Evolutionary conservation across 2,113 vertebrate genomes (phyloP).

Genomic region (Pimephales promelas): DNA sequence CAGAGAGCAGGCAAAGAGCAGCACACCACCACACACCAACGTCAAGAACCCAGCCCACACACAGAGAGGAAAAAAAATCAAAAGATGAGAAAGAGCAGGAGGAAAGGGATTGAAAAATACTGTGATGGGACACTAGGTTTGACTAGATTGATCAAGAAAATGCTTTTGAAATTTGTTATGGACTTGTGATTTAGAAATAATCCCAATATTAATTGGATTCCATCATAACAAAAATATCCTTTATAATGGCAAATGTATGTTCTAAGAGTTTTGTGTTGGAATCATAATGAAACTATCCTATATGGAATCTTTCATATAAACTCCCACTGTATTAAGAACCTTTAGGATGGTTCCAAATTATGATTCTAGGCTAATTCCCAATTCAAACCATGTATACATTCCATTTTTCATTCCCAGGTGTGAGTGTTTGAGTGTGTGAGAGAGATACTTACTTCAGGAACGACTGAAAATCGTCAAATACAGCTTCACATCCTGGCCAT

Average conservation of each 20-base stretch:
- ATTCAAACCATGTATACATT: background rate
- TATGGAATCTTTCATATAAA: too few relatives aligned
- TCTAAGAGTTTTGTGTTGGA: background rate
- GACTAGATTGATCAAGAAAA: background rate
- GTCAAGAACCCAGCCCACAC: conserved; percentile 31
- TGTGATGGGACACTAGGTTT: conserved; percentile 2
- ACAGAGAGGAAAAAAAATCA: background rate
- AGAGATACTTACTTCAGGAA: conserved; percentile 92
- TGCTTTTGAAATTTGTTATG: background rate
- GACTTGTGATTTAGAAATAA: background rate
- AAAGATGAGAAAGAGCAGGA: background rate
- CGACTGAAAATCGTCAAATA: conserved; percentile 95
- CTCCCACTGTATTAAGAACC: background rate
- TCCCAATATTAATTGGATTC: background rate
- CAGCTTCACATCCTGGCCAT: conserved; percentile 97
- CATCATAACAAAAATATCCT: background rate
- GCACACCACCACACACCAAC: background rate
- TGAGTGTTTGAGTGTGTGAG: background rate
- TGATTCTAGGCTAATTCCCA: background rate
- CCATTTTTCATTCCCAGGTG: background rate
- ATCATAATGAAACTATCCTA: background rate
- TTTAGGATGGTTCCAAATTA: background rate
- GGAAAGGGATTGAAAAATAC: background rate
- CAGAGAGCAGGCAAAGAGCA: conserved; percentile 27
- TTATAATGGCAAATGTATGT: background rate